A percentile compares a stretch with the other conserved stretches of the same genome.
Conservation (phyloP, 92 coral and sea anemone genomes). For the Diadumene lineata region DNA sequence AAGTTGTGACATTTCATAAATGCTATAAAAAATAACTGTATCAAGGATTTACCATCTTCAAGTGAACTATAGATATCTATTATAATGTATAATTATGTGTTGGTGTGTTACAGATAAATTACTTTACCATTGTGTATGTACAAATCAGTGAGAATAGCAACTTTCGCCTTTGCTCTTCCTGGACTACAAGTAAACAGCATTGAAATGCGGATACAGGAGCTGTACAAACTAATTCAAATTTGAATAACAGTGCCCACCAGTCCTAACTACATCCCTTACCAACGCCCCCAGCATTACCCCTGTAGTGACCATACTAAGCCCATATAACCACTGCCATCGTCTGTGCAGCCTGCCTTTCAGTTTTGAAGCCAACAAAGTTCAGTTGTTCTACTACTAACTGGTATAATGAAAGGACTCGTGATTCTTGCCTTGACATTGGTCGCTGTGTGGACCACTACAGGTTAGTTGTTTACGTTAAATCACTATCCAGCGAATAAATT, state of each 20-base stretch:
- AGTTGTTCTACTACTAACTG: not conserved
- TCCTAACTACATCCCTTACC: not conserved
- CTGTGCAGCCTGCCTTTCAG: not conserved
- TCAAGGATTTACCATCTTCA: no score
- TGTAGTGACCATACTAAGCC: conserved; percentile 1
- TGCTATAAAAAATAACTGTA: no score
- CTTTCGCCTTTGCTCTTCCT: not conserved
- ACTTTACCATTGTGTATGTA: no score
- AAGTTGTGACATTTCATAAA: no score
- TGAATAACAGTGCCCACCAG: not conserved
- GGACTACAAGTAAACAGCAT: not conserved
- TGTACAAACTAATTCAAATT: not conserved
- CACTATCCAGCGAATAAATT: no score
- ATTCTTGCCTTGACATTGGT: conserved; percentile 4
- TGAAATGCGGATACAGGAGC: not conserved
- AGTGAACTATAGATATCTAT: no score
- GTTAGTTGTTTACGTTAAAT: no score
- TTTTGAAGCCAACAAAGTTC: not conserved
- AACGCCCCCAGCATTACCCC: not conserved
- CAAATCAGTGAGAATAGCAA: no score
- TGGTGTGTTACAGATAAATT: no score
- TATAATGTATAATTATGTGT: no score
- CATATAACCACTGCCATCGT: not conserved
- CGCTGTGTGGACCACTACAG: conserved; percentile 7
- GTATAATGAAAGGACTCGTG: not conserved